Evolutionary conservation across 2,888 invertebrate genomes (phyloP), one percentile per base, ranked within the genome.

Genomic region (Formica aserva): DNA sequence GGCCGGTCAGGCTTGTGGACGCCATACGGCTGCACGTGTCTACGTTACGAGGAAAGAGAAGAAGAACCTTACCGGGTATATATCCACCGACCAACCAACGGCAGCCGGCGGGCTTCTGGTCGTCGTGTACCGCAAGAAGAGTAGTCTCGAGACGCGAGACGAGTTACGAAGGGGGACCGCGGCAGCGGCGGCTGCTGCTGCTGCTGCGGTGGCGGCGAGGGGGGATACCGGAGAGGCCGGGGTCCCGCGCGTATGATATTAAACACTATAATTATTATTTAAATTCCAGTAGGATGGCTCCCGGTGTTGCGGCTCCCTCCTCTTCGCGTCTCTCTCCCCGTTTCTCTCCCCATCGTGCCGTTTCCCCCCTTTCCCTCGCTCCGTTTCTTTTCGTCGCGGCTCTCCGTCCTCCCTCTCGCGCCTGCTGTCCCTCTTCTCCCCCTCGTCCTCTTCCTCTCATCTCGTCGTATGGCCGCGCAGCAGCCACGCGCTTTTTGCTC

Each of bases 231-330:
- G 85, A 86, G 86, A 88, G 83, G 86, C 87, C 80, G 80, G 86
- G 83, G 85, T 52, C 87, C 85, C 89, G 88, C 87, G 92, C 91
- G 92, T 93, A 94, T 94, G 93, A 94, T 94, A 94, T 94, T 94
- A 94, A 94, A 94, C 93, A 94, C 93, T 93, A 94, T 94, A 94
- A 94, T 94, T 93, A 94, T 94, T 94, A 94, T 94, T 94, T 94
- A 94, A 94, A 94, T 94, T 94, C 94, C 93, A 93, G 94, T 93
- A 93, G 93, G 94, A 94, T 93, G 93, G 94, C 94, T 94, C 93
- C 94, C 93, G 94, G 94, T 94, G 92, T 94, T 94, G 94, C 91
- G 91, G 90, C 91, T 88, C 82, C 87, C 89, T 87, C 84, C 89
- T 86, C 87, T 71, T 80, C 86, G 15, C 48, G 48, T 52, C 48